These are phyloP conservation scores for Rhyacophila brunnea DNA, from an alignment of 1,140 invertebrate species.

Conservation along the genomic window DNA sequence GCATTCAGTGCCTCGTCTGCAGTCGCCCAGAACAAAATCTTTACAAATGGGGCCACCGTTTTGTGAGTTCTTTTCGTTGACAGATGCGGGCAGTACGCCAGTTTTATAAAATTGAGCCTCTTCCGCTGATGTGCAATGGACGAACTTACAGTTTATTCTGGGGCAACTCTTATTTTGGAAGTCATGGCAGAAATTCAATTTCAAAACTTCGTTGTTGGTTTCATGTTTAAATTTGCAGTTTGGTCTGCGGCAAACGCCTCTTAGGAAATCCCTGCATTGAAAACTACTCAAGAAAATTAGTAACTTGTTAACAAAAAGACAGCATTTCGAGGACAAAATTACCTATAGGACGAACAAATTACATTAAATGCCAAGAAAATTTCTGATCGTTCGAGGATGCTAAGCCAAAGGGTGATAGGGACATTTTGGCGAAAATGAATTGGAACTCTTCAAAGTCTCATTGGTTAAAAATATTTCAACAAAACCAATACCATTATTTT, in stretches of 20 bases:
- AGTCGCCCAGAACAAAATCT: not conserved
- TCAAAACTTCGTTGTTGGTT: not conserved
- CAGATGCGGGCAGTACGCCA: not conserved
- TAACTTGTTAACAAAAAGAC: not conserved
- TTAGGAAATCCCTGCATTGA: slow-evolving; percentile 8
- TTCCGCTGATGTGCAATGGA: not conserved
- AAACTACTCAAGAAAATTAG: slow-evolving; percentile 3
- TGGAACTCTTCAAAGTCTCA: too few relatives aligned
- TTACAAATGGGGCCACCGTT: not conserved
- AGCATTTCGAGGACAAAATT: too few relatives aligned
- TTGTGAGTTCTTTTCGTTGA: not conserved
- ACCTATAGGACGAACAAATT: not conserved
- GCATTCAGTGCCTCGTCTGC: not conserved
- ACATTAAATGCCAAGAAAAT: too few relatives aligned
- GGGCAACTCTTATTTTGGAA: slow-evolving; percentile 7
- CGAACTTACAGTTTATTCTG: not conserved
- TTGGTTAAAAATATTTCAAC: too few relatives aligned
- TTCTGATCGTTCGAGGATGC: too few relatives aligned
- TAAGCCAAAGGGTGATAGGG: too few relatives aligned
- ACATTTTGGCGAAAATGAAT: too few relatives aligned
- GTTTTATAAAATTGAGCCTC: slow-evolving; percentile 5
- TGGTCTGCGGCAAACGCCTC: not conserved
- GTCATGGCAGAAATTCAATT: slow-evolving; percentile 7
- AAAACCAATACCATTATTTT: too few relatives aligned
- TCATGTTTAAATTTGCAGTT: slow-evolving; percentile 9